phyloP scores from a whole-genome alignment of 2,113 vertebrate species.

The Eidolon helvum region DNA sequence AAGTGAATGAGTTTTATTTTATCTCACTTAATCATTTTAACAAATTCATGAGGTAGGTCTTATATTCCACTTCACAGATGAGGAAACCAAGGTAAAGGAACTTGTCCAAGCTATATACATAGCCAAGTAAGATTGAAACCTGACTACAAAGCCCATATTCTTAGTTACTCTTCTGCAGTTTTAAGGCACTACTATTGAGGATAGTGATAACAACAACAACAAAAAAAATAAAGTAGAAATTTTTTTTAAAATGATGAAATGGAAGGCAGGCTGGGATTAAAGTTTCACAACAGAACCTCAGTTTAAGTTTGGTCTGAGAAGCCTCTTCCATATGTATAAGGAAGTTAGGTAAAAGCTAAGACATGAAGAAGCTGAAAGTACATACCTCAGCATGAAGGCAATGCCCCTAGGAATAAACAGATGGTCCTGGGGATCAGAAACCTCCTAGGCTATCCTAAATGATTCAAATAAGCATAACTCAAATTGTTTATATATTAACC shows the following conservation, averaged over 20 bases:
- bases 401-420: background rate
- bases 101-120: rapidly evolving
- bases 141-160: background rate
- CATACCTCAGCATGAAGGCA: background rate
- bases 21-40: background rate
- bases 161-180: background rate
- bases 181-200: background rate
- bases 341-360: background rate
- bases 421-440: background rate
- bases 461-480: background rate
- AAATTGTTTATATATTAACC: background rate
- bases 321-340: background rate
- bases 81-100: background rate
- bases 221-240: background rate
- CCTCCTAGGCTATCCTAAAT: background rate
- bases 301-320: background rate
- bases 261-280: background rate
- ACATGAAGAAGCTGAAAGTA: background rate
- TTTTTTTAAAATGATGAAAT: background rate
- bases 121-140: background rate
- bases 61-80: background rate
- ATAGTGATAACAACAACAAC: background rate
- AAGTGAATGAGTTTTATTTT: background rate
- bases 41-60: background rate
- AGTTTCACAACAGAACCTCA: background rate